Evolutionary conservation across 2,113 vertebrate genomes (phyloP).

Genomic region (Petroica traversi): DNA sequence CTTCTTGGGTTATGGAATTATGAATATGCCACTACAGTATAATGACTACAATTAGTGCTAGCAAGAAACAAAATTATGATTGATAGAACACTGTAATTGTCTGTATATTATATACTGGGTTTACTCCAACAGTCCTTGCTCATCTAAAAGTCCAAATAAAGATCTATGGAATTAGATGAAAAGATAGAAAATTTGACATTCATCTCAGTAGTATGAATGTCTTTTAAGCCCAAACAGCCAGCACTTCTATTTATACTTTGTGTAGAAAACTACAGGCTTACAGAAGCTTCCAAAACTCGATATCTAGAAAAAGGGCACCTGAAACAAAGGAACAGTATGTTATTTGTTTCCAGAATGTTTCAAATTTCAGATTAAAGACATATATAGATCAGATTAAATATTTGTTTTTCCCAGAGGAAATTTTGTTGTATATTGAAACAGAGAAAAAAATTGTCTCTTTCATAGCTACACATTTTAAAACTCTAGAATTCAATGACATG

Average conservation of each 20-base stretch:
- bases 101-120: background rate
- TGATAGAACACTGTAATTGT: background rate
- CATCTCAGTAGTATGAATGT: background rate
- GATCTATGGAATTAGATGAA: background rate
- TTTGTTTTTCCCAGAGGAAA: background rate
- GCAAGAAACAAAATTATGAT: background rate
- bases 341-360: background rate
- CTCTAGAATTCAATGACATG: background rate
- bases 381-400: background rate
- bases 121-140: background rate
- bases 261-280: background rate
- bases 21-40: background rate
- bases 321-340: background rate
- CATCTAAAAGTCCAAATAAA: background rate
- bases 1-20: background rate
- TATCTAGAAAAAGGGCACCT: background rate
- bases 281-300: background rate
- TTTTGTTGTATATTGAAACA: background rate
- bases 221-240: background rate
- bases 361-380: background rate
- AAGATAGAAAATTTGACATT: background rate
- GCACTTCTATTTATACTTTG: background rate
- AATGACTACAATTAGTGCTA: constrained; percentile 20
- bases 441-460: accelerated
- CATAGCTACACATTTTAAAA: background rate